These are phyloP conservation scores for Quiscalus mexicanus DNA, from an alignment of 2,113 vertebrate genomes.

Conservation along the genomic window DNA sequence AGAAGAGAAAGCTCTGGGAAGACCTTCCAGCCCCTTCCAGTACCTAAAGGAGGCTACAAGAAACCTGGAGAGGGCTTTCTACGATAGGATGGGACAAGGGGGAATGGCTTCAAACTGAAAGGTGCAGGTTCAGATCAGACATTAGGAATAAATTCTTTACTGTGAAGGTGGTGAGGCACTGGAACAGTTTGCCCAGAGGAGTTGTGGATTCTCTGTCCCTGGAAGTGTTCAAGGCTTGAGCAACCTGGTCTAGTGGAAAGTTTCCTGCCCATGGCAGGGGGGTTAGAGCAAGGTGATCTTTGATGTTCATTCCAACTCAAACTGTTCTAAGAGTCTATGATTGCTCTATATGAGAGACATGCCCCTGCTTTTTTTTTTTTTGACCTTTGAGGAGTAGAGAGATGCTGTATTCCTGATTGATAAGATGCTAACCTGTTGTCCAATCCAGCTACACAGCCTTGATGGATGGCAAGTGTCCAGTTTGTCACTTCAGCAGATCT, in stretches of 20 bases:
- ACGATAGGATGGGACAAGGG: too few relatives aligned
- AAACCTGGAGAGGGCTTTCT: neutral
- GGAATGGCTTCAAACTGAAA: neutral
- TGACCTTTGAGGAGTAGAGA: neutral
- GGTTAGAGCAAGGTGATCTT: neutral
- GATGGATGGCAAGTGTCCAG: accelerated
- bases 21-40: too few relatives aligned
- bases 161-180: neutral
- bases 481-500: neutral
- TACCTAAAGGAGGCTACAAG: neutral
- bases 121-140: neutral
- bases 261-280: neutral
- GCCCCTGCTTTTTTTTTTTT: neutral
- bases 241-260: neutral
- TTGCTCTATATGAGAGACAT: neutral
- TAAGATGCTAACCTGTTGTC: neutral
- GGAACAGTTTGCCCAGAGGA: neutral
- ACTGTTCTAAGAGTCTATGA: neutral
- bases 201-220: neutral
- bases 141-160: neutral
- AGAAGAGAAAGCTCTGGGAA: neutral
- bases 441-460: neutral
- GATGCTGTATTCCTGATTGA: neutral
- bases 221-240: neutral
- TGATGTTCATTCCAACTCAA: neutral